Evolutionary conservation across 2,113 vertebrate species (phyloP).

Genomic region (Stegostoma tigrinum): DNA sequence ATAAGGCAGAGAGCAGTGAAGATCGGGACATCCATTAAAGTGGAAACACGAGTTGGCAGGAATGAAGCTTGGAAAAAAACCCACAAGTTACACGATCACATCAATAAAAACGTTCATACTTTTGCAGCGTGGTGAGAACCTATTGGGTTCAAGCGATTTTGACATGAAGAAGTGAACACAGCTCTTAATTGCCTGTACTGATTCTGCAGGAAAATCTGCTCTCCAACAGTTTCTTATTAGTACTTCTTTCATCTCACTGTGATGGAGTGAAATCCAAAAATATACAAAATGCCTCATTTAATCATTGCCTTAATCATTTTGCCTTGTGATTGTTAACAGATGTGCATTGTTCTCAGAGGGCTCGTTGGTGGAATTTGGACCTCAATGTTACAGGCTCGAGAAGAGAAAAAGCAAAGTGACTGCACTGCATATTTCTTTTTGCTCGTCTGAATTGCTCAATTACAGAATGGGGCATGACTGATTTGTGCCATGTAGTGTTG

Average conservation of each 20-base stretch:
- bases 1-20: neutral
- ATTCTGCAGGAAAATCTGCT: neutral
- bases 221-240: neutral
- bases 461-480: neutral
- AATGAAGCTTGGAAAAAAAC: neutral
- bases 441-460: neutral
- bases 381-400: neutral
- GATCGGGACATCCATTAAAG: neutral
- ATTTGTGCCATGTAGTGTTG: neutral
- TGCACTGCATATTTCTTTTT: neutral
- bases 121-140: neutral
- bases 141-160: neutral
- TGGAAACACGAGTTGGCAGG: neutral
- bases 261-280: constrained; percentile 10
- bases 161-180: neutral
- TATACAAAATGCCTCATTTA: constrained; percentile 14
- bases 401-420: neutral
- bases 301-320: constrained; percentile 2
- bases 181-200: neutral
- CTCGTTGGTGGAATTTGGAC: neutral
- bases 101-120: neutral
- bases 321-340: neutral
- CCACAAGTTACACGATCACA: neutral
- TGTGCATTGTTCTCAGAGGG: neutral
- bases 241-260: neutral